These are phyloP conservation scores for Aviceda subcristata DNA, from an alignment of 2,113 vertebrate species.

Conservation along the genomic window DNA sequence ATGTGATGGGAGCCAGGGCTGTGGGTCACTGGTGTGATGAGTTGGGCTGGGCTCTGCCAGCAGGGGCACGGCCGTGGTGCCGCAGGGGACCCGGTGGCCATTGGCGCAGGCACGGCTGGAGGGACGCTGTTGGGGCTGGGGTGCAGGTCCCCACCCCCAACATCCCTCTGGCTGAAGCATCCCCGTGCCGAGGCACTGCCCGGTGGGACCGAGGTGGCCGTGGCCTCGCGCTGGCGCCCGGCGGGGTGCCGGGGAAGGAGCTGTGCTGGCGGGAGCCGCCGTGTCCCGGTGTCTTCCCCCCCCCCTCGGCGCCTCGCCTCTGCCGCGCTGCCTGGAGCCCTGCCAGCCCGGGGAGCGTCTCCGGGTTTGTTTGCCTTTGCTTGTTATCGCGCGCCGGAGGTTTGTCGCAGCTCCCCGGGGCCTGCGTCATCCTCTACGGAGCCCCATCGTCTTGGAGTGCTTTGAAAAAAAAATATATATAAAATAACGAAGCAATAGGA, in stretches of 20 bases:
- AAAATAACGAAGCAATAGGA: not conserved
- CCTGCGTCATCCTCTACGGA: slow-evolving; percentile 35
- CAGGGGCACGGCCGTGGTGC: not conserved
- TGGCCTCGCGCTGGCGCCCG: accelerated
- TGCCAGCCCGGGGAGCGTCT: slow-evolving; percentile 28
- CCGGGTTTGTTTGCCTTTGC: slow-evolving; percentile 51
- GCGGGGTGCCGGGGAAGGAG: not conserved
- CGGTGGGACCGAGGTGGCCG: not conserved
- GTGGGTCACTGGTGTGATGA: not conserved
- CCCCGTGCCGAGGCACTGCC: not conserved
- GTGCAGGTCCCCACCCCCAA: not conserved
- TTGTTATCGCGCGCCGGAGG: slow-evolving; percentile 27
- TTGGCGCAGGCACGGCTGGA: not conserved
- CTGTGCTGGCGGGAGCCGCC: not conserved
- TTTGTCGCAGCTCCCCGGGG: slow-evolving; percentile 39
- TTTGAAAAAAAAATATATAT: not conserved
- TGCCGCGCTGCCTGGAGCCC: not conserved
- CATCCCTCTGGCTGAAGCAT: not conserved
- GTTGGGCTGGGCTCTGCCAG: not conserved
- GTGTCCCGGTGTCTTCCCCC: not conserved
- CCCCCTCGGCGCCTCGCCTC: not conserved
- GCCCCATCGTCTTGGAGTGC: not conserved
- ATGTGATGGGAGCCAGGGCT: not conserved
- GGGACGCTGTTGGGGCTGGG: not conserved
- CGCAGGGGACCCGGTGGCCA: accelerated